A percentile compares a stretch with the other conserved stretches of the same genome.
phyloP scores from a whole-genome alignment of 2,797 vertebrate species.

The Pseudomugil gertrudae region DNA sequence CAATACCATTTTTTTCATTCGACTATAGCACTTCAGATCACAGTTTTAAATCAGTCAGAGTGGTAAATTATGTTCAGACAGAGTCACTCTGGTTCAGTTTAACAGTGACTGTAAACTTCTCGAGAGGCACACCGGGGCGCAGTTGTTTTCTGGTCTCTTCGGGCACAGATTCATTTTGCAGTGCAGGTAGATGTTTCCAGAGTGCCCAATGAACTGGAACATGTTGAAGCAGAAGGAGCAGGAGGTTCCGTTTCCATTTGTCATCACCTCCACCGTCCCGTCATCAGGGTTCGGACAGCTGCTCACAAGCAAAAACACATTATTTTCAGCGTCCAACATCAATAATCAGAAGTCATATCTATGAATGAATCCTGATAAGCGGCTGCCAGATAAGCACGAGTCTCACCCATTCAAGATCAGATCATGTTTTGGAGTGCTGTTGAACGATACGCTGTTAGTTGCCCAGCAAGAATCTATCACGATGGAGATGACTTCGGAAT shows the following conservation, averaged over 20 bases:
- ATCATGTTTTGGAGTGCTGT: conserved; percentile 10
- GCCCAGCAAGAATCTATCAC: conserved; percentile 51
- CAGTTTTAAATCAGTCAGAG: not conserved
- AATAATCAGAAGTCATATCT: not conserved
- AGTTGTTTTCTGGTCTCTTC: not conserved
- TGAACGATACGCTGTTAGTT: not conserved
- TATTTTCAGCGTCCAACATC: not conserved
- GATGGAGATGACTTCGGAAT: not conserved
- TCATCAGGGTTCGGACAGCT: conserved; percentile 27
- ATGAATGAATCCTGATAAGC: not conserved
- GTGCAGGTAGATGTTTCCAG: conserved; percentile 8
- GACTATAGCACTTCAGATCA: not conserved
- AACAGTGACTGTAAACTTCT: too few relatives aligned
- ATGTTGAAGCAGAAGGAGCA: conserved; percentile 42
- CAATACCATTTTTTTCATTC: too few relatives aligned
- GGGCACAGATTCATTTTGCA: conserved; percentile 12
- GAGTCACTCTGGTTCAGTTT: not conserved
- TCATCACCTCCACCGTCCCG: conserved; percentile 11
- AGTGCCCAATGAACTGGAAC: conserved; percentile 23
- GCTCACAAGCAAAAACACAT: not conserved
- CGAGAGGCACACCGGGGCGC: not conserved
- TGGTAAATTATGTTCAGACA: not conserved
- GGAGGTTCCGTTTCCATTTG: conserved; percentile 29
- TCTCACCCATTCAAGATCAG: conserved; percentile 36
- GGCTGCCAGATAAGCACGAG: not conserved